Evolutionary conservation across 2,113 vertebrate genomes (phyloP).

Genomic region (Tautogolabrus adspersus): DNA sequence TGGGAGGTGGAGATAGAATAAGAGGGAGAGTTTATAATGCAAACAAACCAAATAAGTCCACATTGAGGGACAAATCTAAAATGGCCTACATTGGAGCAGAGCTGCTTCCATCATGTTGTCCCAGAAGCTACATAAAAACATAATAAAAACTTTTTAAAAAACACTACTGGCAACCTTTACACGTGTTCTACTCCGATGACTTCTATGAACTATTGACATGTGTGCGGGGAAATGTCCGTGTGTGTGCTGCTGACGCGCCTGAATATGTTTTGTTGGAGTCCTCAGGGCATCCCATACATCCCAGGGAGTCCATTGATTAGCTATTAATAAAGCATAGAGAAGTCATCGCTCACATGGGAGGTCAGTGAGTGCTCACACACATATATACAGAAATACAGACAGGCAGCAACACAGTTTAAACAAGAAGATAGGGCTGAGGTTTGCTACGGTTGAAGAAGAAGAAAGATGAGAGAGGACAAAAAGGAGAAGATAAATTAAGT

Average conservation of each 20-base stretch:
- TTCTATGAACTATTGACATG: slow-evolving; percentile 46
- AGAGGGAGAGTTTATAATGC: slow-evolving; percentile 39
- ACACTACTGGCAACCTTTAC: slow-evolving; percentile 20
- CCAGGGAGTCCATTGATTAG: slow-evolving; percentile 77
- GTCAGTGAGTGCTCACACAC: slow-evolving; percentile 47
- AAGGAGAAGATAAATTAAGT: background rate
- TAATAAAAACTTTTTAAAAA: background rate
- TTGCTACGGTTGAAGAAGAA: background rate
- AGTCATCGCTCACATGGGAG: slow-evolving; percentile 66
- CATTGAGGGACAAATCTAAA: slow-evolving; percentile 22
- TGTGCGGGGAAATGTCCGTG: slow-evolving; percentile 13
- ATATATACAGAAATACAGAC: slow-evolving; percentile 15
- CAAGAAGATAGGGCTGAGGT: slow-evolving; percentile 24
- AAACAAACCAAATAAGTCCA: slow-evolving; percentile 42
- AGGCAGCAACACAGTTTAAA: slow-evolving; percentile 15
- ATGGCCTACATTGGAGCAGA: slow-evolving; percentile 7
- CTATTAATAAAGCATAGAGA: slow-evolving; percentile 76
- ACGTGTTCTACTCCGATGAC: slow-evolving; percentile 33
- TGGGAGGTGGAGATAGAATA: slow-evolving; percentile 34
- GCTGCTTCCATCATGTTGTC: slow-evolving; percentile 19
- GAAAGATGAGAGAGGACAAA: background rate
- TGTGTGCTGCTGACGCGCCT: slow-evolving; percentile 28
- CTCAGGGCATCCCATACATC: slow-evolving; percentile 63
- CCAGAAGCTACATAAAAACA: slow-evolving; percentile 35
- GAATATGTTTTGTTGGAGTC: slow-evolving; percentile 68